Evolutionary conservation across 2,797 vertebrate genomes (phyloP).

Genomic region (Sphaeramia orbicularis): DNA sequence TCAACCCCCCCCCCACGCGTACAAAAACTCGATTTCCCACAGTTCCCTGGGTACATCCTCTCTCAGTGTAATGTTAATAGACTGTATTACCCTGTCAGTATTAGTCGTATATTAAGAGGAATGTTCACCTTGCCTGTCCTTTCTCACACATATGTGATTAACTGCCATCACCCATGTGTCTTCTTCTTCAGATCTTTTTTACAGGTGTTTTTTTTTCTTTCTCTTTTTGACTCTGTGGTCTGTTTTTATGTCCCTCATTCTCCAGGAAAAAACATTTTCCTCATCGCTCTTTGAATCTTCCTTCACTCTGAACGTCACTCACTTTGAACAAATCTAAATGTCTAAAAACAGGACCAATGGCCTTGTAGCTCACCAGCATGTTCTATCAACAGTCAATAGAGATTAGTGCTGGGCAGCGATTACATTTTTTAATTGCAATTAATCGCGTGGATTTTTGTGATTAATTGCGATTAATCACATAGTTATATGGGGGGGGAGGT

Average conservation of each 20-base stretch:
- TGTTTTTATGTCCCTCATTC: conserved; percentile 4
- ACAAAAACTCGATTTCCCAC: conserved; percentile 70
- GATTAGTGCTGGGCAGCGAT: no score
- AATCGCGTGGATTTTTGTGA: no score
- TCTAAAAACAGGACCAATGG: no score
- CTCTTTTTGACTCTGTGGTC: background rate
- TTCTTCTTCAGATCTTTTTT: conserved; percentile 26
- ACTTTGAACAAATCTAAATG: conserved; percentile 4
- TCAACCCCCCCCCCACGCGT: conserved; percentile 55
- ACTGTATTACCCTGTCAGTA: conserved; percentile 53
- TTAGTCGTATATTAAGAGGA: conserved; percentile 28
- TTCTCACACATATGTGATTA: conserved; percentile 68
- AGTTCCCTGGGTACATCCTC: conserved; percentile 47
- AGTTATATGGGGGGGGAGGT: no score
- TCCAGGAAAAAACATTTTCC: background rate
- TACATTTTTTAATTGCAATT: no score
- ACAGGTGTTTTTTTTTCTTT: background rate
- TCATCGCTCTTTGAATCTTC: background rate
- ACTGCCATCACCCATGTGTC: conserved; percentile 67
- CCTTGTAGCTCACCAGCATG: no score
- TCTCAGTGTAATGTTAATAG: conserved; percentile 54
- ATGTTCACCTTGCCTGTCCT: conserved; percentile 56
- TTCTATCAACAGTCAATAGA: no score
- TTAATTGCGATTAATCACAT: no score
- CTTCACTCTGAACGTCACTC: background rate